These are phyloP conservation scores for Amitus sp. DNA, from an alignment of 2,888 invertebrate genomes.

Conservation along the genomic window DNA sequence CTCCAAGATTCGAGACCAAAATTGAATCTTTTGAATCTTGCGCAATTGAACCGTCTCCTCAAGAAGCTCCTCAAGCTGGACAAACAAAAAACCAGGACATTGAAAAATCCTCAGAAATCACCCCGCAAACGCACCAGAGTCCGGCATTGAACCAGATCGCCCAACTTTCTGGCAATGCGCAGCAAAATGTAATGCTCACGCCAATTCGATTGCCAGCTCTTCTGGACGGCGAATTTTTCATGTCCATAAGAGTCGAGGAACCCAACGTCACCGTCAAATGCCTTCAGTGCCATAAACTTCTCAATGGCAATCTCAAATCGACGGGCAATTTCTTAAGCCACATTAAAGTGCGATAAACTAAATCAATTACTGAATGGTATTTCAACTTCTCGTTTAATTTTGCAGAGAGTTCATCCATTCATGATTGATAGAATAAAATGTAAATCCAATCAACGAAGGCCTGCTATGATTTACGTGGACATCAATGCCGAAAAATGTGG, in stretches of 20 bases:
- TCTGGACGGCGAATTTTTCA: conserved; percentile 61
- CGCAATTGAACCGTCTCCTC: conserved; percentile 51
- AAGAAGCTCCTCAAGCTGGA: conserved; percentile 49
- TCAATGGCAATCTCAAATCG: conserved; percentile 63
- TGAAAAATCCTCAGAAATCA: conserved; percentile 34
- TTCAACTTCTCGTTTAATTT: conserved; percentile 16
- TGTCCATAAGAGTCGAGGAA: conserved; percentile 61
- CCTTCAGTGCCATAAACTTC: conserved; percentile 59
- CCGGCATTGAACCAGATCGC: conserved; percentile 47
- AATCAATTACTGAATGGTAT: background rate
- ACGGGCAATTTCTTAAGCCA: conserved; percentile 64
- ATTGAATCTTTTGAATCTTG: conserved; percentile 61
- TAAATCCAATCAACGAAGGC: conserved; percentile 62
- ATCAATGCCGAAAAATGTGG: conserved; percentile 54
- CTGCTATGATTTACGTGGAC: conserved; percentile 61
- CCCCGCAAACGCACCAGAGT: conserved; percentile 41
- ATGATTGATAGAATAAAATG: conserved; percentile 61
- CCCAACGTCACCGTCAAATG: conserved; percentile 62
- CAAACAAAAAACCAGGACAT: conserved; percentile 49
- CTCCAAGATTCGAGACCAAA: conserved; percentile 55
- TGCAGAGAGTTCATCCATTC: conserved; percentile 60
- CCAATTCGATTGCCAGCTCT: conserved; percentile 62
- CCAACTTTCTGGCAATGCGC: conserved; percentile 51
- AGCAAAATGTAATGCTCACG: conserved; percentile 57
- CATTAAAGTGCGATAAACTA: conserved; percentile 53